These are phyloP conservation scores for Drosophila melanosoma DNA, from an alignment of 2,888 invertebrate genomes.

Conservation along the genomic window DNA sequence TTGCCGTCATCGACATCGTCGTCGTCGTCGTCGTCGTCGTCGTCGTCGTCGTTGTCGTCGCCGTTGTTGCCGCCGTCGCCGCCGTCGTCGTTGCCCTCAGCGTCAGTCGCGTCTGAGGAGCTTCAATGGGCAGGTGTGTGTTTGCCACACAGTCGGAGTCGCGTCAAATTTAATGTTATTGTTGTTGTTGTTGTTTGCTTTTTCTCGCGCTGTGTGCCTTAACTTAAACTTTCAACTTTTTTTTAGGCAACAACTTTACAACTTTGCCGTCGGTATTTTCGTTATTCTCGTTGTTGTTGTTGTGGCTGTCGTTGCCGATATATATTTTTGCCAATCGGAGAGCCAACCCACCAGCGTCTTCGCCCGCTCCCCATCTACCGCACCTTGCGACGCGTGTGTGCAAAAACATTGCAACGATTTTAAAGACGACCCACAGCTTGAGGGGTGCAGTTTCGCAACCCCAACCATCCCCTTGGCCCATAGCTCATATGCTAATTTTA, in stretches of 20 bases:
- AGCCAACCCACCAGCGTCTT: not conserved
- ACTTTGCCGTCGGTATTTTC: slow-evolving; percentile 53
- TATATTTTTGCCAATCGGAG: slow-evolving; percentile 23
- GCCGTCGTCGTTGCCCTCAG: slow-evolving; percentile 62
- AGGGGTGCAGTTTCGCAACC: not conserved
- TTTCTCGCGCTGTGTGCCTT: slow-evolving; percentile 41
- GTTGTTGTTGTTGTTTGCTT: slow-evolving; percentile 16
- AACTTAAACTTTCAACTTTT: slow-evolving; percentile 43
- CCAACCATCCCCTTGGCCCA: not conserved
- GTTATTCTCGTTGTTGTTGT: slow-evolving; percentile 17
- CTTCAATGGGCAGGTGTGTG: slow-evolving; percentile 84
- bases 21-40: slow-evolving; percentile 18
- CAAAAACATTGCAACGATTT: slow-evolving; percentile 48
- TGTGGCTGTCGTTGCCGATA: slow-evolving; percentile 18
- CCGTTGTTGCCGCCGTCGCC: slow-evolving; percentile 11
- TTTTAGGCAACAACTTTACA: slow-evolving; percentile 24
- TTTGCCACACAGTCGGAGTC: slow-evolving; percentile 65
- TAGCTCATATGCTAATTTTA: slow-evolving; percentile 64
- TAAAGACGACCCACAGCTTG: slow-evolving; percentile 36
- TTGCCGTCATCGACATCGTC: slow-evolving; percentile 18
- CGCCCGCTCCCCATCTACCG: not conserved
- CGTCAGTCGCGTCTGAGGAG: slow-evolving; percentile 85
- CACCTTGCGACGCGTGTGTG: slow-evolving; percentile 53
- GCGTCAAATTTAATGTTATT: slow-evolving; percentile 52
- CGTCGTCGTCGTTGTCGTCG: slow-evolving; percentile 11